phyloP scores from a whole-genome alignment of 2,888 invertebrate species.

The Acanthopleura granulata region DNA sequence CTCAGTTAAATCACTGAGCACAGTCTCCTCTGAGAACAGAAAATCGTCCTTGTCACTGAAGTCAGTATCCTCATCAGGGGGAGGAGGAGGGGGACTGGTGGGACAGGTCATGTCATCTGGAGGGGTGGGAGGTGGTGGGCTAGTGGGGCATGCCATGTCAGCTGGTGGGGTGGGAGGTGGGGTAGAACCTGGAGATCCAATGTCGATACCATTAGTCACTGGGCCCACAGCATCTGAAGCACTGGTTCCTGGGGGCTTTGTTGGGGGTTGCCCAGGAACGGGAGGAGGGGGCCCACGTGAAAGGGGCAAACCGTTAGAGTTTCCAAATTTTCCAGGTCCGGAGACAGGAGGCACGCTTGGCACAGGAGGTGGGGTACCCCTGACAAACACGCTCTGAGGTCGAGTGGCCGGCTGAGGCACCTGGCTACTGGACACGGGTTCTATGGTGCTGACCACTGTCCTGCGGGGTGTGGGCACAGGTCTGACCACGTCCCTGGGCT shows the following conservation, averaged over 20 bases:
- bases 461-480: conserved; percentile 46
- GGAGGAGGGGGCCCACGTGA: conserved; percentile 31
- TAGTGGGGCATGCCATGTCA: conserved; percentile 23
- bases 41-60: not conserved
- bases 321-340: conserved; percentile 5
- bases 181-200: conserved; percentile 19
- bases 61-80: conserved; percentile 24
- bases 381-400: conserved; percentile 22
- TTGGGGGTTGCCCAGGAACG: conserved; percentile 22
- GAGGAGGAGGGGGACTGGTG: conserved; percentile 31
- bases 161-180: conserved; percentile 33
- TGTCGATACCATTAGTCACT: not conserved
- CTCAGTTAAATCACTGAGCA: conserved; percentile 11
- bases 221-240: conserved; percentile 15
- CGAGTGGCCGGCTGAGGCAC: not conserved
- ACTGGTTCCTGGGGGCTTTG: conserved; percentile 23
- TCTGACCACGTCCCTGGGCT: conserved; percentile 2
- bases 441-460: conserved; percentile 43
- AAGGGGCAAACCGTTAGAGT: conserved; percentile 14
- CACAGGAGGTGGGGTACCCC: conserved; percentile 21
- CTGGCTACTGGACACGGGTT: conserved; percentile 15
- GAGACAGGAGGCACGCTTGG: conserved; percentile 20
- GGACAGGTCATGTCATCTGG: not conserved
- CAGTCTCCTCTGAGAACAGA: not conserved
- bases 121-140: conserved; percentile 33